Evolutionary conservation across 2,797 vertebrate species (phyloP).

Genomic region (Channa striata): DNA sequence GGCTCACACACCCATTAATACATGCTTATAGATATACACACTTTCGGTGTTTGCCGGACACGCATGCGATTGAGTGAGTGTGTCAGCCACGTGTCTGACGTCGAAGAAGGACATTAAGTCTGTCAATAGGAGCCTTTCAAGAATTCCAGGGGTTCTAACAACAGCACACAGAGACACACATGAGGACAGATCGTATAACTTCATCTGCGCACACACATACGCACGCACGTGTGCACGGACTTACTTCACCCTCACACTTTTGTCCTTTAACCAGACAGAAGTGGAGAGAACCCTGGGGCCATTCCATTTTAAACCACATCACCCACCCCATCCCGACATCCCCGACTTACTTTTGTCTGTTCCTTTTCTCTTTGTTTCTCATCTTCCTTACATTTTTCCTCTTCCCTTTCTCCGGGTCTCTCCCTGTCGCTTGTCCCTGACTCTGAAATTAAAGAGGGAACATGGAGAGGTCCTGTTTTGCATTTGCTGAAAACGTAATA

Average conservation of each 20-base stretch:
- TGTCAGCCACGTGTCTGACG: conserved; percentile 71
- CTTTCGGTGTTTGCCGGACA: conserved; percentile 11
- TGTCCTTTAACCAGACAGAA: conserved; percentile 68
- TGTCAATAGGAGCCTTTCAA: conserved; percentile 83
- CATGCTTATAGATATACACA: conserved; percentile 39
- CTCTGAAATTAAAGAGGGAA: not conserved
- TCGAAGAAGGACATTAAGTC: conserved; percentile 78
- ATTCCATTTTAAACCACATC: conserved; percentile 72
- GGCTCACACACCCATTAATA: conserved; percentile 33
- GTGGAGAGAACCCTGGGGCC: conserved; percentile 58
- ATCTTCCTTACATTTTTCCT: not conserved
- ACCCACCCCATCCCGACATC: conserved; percentile 34
- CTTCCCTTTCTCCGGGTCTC: not conserved
- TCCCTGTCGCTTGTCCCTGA: not conserved
- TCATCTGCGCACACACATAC: conserved; percentile 27
- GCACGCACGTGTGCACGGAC: conserved; percentile 13
- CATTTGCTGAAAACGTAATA: not conserved
- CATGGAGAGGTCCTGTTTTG: no score
- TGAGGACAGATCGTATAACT: conserved; percentile 21
- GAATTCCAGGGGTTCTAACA: conserved; percentile 78
- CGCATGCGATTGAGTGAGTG: conserved; percentile 48
- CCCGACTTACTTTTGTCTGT: conserved; percentile 22
- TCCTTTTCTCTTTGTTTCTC: conserved; percentile 45
- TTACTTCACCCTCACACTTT: conserved; percentile 30
- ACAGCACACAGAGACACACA: conserved; percentile 49